A percentile compares a stretch with the other conserved stretches of the same genome.
phyloP scores from a whole-genome alignment of 1,140 invertebrate genomes.

The Arion vulgaris region DNA sequence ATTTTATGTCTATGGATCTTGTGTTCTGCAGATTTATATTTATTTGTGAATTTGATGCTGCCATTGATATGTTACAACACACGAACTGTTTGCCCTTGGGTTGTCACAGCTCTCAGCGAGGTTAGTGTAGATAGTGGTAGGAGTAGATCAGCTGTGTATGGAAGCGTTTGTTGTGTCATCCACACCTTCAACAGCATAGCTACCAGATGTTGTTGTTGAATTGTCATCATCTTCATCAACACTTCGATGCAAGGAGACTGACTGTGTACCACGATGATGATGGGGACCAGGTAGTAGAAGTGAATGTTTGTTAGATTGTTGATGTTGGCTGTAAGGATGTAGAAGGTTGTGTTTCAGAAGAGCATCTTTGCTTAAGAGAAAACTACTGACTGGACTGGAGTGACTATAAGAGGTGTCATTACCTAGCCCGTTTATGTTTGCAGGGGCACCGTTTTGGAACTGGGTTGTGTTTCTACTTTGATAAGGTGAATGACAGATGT shows the following conservation, averaged over 20 bases:
- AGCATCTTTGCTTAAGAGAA: conserved; percentile 13
- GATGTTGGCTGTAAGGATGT: not conserved
- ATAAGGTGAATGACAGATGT: not conserved
- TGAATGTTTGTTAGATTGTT: not conserved
- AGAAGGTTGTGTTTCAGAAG: not conserved
- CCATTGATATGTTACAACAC: not conserved
- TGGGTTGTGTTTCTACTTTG: not conserved
- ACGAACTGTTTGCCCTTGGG: not conserved
- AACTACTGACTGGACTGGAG: not conserved
- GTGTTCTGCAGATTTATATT: not conserved
- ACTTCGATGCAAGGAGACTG: not conserved
- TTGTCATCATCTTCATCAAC: conserved; percentile 34
- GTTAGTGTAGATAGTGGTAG: not conserved
- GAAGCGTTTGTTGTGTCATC: not conserved
- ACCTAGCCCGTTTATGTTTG: not conserved
- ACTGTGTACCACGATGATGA: not conserved
- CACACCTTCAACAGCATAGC: conserved; percentile 31
- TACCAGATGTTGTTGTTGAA: conserved; percentile 36
- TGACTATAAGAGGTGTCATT: not conserved
- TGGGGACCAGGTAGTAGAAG: not conserved
- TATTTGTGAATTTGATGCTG: not conserved
- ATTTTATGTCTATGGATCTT: not conserved
- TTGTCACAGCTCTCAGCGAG: too few relatives aligned
- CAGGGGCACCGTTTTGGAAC: not conserved
- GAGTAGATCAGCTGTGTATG: not conserved